Base-by-base conservation (phyloP, 1,140 invertebrate species). In the Lepidotrigona ventralis region DNA sequence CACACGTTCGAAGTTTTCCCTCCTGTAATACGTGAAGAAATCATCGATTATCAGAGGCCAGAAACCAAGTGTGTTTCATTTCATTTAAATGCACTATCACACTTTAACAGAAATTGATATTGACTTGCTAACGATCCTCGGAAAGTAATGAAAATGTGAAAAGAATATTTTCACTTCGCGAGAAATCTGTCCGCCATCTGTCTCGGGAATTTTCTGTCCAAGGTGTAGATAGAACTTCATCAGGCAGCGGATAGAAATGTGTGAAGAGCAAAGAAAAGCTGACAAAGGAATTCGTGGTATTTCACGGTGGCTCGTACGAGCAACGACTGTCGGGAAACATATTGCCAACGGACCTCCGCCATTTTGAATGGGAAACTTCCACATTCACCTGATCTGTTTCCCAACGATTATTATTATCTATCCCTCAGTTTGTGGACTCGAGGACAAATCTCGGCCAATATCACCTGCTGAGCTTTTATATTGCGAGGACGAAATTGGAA, bases 371-470 rank as follows among this genome's bases (percentile, higher is more conserved):
- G 39, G 1, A 46, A 53, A 79, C 66, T 79, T 46, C 77, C 77
- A 79, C 46, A 79, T 79, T 79, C 77, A 23, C 66, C 66, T 46
- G 66, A 79, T 79, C 77, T 46, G 33, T 51, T 56, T 53, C 17
- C 53, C 53, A 23, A 33, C 29, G 64, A 78, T 78, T 78, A 68
- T 78, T 78, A 68, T 78, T 53, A 69, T 78, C 76, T 78, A n/a
- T 39, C n/a, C 53, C n/a, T 15, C 33, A 70, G 58, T 79, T 70
- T 21, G 23, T 70, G 33, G 3, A 29, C 56, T 58, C 66, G 17
- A 26, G 53, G 53, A 54, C 68, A 70, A 79, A 70, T 56, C 23
- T 54, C 12, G 8, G 21, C 26, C 11, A 51, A 46, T 54, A 54
- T 33, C 64, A 70, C 53, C 64, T 56, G 29, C 23, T 21, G 64